These are phyloP conservation scores for Edolisoma coerulescens DNA, from an alignment of 2,113 vertebrate genomes.

Conservation along the genomic window DNA sequence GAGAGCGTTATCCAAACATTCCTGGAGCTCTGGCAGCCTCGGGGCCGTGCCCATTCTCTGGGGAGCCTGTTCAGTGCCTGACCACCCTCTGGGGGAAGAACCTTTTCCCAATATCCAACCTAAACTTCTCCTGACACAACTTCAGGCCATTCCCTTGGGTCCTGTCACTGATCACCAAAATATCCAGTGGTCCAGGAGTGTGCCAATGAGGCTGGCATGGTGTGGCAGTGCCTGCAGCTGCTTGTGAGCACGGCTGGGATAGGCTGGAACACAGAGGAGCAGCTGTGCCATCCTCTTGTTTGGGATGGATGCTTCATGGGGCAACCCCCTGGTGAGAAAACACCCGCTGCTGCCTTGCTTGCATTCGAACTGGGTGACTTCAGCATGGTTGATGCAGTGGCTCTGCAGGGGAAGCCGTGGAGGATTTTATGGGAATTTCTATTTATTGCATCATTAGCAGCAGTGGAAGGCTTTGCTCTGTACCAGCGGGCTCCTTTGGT, in stretches of 20 bases:
- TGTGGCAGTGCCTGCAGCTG: neutral
- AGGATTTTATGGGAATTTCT: neutral
- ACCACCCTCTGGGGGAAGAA: neutral
- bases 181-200: neutral
- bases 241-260: neutral
- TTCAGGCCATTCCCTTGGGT: neutral
- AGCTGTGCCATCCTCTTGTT: neutral
- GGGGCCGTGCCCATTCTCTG: neutral
- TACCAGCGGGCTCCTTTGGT: neutral
- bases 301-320: neutral
- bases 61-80: neutral
- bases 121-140: neutral
- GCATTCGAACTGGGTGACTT: fast-evolving
- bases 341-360: neutral
- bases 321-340: neutral
- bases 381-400: neutral
- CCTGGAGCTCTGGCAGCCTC: neutral
- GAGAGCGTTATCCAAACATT: fast-evolving
- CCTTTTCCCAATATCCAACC: neutral
- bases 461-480: neutral
- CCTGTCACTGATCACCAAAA: neutral
- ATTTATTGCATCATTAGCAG: neutral
- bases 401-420: neutral
- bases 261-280: fast-evolving
- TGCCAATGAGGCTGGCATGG: neutral